These are phyloP conservation scores for Tinea pellionella DNA, from an alignment of 2,888 invertebrate species.

Conservation along the genomic window DNA sequence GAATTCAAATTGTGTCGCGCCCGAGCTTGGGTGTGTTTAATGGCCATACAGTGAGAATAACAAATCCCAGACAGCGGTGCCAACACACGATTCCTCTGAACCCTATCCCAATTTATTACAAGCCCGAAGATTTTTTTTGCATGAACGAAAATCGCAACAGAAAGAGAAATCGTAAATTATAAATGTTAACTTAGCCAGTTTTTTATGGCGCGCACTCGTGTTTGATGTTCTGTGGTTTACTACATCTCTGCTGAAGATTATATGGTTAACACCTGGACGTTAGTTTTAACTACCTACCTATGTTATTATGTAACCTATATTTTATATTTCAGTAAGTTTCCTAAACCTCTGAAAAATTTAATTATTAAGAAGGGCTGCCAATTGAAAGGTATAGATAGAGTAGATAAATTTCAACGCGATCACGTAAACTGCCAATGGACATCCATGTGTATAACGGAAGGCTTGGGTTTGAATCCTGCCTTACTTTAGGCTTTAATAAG, in stretches of 20 bases:
- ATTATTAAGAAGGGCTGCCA: no score
- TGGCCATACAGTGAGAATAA: not conserved
- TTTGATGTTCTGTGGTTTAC: not conserved
- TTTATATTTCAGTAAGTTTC: no score
- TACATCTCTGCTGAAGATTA: not conserved
- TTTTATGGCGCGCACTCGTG: not conserved
- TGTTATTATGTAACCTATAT: no score
- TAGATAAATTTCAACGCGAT: no score
- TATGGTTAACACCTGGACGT: not conserved
- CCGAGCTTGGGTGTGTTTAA: not conserved
- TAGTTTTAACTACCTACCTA: not conserved
- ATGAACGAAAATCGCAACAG: not conserved
- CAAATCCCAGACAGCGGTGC: slow-evolving; percentile 4
- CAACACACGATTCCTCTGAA: not conserved
- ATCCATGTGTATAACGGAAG: no score
- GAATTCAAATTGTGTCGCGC: not conserved
- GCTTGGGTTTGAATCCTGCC: no score
- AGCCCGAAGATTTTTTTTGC: not conserved
- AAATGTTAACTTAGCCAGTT: not conserved
- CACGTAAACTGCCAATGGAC: no score
- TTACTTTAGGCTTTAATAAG: no score
- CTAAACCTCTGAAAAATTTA: no score
- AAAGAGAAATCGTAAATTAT: not conserved
- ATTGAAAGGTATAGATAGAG: no score
- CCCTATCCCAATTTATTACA: not conserved